Base-by-base conservation (phyloP, 2,888 invertebrate genomes). In the Clivina fossor region DNA sequence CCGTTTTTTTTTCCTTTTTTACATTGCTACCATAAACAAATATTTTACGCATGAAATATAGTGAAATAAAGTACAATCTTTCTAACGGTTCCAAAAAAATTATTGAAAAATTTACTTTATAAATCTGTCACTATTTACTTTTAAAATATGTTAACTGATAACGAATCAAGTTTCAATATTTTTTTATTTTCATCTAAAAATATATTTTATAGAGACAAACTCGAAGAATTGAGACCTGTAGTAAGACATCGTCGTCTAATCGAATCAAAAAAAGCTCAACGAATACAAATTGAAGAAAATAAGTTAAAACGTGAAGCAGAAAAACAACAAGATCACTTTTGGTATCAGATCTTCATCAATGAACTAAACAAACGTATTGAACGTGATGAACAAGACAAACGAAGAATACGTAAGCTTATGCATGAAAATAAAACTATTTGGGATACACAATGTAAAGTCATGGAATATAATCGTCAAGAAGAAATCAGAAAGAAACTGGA, bases 211-310 rank as follows among this genome's bases (percentile, higher is more conserved):
- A 70, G 69, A 24, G 62, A 65, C n/a, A 66, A 68, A 2, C 72
- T 80, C 74, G 62, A 74, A 68, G 54, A 81, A 70, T 69, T 80
- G 65, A 67, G 79, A 64, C 59, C 79, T 67, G 68, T 70, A 69
- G 1, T 74, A 63, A 4, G 74, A 63, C 74, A 78, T 59, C 65
- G 77, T 32, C 74, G 78, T 8, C 72, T 78, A 0, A 73, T 75
- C 22, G 80, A 84, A 58, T 74, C 77, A 0, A 76, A 80, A 62
- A 70, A 77, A 35, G 71, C 76, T 2, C 83, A 83, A 59, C 69
- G 80, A 41, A 79, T 79, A 62, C 84, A 84, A 70, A 84, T 84
- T 32, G 73, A 72, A 47, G 83, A 84, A 68, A 82, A 82, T 56
- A 71, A 78, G 61, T 74, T 78, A 0, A 72, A 71, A 56, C 74